A percentile compares a stretch with the other conserved stretches of the same genome.
Evolutionary conservation across 92 coral and sea anemone genomes (phyloP).

Genomic region (Umimayanthus kanabou): DNA sequence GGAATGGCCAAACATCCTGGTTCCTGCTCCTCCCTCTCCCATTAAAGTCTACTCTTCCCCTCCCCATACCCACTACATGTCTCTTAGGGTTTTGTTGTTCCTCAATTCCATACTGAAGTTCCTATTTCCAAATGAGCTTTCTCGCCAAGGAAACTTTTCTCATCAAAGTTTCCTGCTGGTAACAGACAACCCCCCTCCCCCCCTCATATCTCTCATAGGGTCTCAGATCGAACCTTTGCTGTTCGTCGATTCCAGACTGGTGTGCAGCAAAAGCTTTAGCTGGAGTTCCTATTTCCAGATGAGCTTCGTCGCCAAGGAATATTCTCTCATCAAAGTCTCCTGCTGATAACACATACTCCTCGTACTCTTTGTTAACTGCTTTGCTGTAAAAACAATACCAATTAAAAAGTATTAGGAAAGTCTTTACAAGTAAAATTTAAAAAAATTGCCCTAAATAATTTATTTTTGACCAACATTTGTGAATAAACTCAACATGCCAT

Average conservation of each 20-base stretch:
- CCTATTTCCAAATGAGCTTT: not conserved
- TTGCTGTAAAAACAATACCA: constrained; percentile 50
- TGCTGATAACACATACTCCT: constrained; percentile 93
- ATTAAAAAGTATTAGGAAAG: not conserved
- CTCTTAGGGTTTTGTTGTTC: not conserved
- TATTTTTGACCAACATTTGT: no score
- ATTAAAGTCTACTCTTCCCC: no score
- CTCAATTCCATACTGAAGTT: not conserved
- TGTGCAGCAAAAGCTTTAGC: constrained; percentile 71
- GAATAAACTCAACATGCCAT: no score
- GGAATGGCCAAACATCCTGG: not conserved
- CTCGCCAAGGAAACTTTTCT: not conserved
- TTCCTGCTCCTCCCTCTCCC: no score
- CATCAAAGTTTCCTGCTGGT: not conserved
- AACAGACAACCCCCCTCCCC: not conserved
- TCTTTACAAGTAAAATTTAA: not conserved
- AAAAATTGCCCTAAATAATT: no score
- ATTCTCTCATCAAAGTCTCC: constrained; percentile 99
- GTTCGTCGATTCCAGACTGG: constrained; percentile 73
- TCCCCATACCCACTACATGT: no score
- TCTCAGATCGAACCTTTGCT: constrained; percentile 60
- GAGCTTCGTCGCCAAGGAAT: constrained; percentile 91
- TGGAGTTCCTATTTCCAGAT: constrained; percentile 93
- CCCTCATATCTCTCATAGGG: not conserved
- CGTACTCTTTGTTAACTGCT: constrained; percentile 76